Base-by-base conservation (phyloP, 1,140 invertebrate genomes). In the Drosophila willistoni region DNA sequence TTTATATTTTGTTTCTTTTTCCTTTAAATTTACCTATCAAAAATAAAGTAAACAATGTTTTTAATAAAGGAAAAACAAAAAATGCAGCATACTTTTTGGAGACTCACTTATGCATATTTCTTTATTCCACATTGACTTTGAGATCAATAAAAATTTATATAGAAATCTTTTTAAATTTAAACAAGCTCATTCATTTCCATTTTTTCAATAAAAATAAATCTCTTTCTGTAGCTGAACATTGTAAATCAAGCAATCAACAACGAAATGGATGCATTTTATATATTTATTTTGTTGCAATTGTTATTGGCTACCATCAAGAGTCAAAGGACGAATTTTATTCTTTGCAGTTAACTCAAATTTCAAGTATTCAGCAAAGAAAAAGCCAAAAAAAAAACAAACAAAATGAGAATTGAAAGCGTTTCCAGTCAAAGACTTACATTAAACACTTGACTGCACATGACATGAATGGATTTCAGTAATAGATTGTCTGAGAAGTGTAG, bases 391-490 rank as follows among this genome's bases (percentile, higher is more conserved):
- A 12, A 19, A 6, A 12, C 17, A 19, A 7, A 36, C 4, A 14
- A 54, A 57, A 51, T 41, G 19, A 19, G 44, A 51, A 51, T 17
- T 17, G 2, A 51, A 22, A 51, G 17, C 17, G 44, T 51, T 51
- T 19, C 22, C 44, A 51, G 44, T 51, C 44, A 51, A 39, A 64
- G 12, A 41, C 29, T 36, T 34, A 17, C 12, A 51, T 55, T 14
- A 65, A 64, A 54, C 74, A 82, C 82, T 86, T 77, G 81, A 71
- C 78, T 77, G 77, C 62, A 41, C 61, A 29, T 54, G 70, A 39
- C 73, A 60, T 22, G 19, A 19, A 25, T 29, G 44, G 39, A 42
- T 63, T 51, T 42, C 12, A 14, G 4, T n/a, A 13, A 10, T 34
- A 13, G 25, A 36, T 36, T 34, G 33, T 36, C 44, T 55, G 47